These are phyloP conservation scores for Aromia moschata DNA, from an alignment of 2,888 invertebrate genomes.

Conservation along the genomic window DNA sequence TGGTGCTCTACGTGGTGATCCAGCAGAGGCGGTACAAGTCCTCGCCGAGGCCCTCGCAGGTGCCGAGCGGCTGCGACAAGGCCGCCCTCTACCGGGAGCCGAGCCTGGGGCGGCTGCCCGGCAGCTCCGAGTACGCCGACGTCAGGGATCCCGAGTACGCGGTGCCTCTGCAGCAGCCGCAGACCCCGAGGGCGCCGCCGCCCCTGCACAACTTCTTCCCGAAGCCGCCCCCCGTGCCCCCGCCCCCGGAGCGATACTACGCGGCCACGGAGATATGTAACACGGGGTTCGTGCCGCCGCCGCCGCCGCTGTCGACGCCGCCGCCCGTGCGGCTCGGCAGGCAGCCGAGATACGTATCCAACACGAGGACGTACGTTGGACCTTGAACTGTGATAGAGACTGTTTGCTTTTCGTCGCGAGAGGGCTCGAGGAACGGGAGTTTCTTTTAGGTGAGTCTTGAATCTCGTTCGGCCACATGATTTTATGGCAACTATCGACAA, in stretches of 20 bases:
- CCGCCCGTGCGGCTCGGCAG: conserved; percentile 63
- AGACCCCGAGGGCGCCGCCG: conserved; percentile 65
- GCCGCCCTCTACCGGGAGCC: conserved; percentile 60
- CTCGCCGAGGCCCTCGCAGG: conserved; percentile 52
- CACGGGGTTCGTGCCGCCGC: conserved; percentile 59
- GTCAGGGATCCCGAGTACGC: conserved; percentile 72
- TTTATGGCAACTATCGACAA: too few species aligned
- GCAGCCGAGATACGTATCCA: conserved; percentile 60
- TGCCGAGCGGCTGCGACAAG: conserved; percentile 59
- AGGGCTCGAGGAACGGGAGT: conserved; percentile 18
- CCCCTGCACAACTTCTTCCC: conserved; percentile 69
- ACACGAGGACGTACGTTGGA: conserved; percentile 58
- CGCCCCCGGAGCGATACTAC: conserved; percentile 76
- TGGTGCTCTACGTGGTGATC: conserved; percentile 57
- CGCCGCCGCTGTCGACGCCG: conserved; percentile 59
- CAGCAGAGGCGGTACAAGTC: conserved; percentile 59
- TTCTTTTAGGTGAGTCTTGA: conserved; percentile 34
- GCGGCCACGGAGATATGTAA: conserved; percentile 75
- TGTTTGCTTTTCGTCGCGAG: conserved; percentile 5
- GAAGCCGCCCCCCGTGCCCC: conserved; percentile 72
- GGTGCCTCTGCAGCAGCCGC: conserved; percentile 66
- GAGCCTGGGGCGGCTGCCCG: conserved; percentile 53
- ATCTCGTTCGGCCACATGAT: too few species aligned
- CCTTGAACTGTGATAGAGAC: conserved; percentile 60
- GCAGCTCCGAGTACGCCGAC: conserved; percentile 60